A percentile compares a stretch with the other conserved stretches of the same genome.
Evolutionary conservation across 2,888 invertebrate genomes (phyloP).

Genomic region (Hedychridium roseum): DNA sequence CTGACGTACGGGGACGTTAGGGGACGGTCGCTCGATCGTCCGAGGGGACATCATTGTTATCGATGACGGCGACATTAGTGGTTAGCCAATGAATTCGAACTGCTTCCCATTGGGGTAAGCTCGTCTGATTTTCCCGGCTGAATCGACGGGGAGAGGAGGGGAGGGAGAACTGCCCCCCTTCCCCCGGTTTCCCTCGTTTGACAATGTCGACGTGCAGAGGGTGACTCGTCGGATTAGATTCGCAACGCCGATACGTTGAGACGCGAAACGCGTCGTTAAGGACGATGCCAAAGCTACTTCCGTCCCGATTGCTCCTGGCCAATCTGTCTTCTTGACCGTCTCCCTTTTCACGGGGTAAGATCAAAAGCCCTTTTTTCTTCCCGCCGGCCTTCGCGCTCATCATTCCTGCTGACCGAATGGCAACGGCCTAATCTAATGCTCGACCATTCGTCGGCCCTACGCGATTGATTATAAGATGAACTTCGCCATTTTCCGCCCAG

Average conservation of each 20-base stretch:
- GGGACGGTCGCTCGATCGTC: conserved; percentile 45
- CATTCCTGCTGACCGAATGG: conserved; percentile 16
- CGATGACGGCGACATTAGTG: conserved; percentile 51
- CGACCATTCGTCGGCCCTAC: too few species aligned
- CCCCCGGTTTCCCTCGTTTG: too few species aligned
- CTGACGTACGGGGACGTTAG: too few species aligned
- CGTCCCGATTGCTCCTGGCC: conserved; percentile 25
- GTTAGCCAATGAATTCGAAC: conserved; percentile 44
- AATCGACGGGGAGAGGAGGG: conserved; percentile 7
- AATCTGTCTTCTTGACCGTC: conserved; percentile 34
- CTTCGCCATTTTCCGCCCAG: too few species aligned
- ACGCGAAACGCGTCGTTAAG: conserved; percentile 37
- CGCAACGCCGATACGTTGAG: conserved; percentile 39
- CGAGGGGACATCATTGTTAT: conserved; percentile 50
- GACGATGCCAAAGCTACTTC: conserved; percentile 8
- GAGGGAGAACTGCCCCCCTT: conserved; percentile 11
- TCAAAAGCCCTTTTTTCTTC: conserved; percentile 12
- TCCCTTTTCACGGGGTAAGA: conserved; percentile 14
- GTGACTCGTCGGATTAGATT: conserved; percentile 34
- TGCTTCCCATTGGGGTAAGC: conserved; percentile 8
- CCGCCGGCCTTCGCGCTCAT: conserved; percentile 5
- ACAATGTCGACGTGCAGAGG: not conserved
- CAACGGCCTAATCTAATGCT: too few species aligned
- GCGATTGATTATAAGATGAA: too few species aligned
- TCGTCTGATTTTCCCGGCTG: conserved; percentile 10